These are phyloP conservation scores for Lagorchestes hirsutus DNA, from an alignment of 2,797 vertebrate species.

Conservation along the genomic window DNA sequence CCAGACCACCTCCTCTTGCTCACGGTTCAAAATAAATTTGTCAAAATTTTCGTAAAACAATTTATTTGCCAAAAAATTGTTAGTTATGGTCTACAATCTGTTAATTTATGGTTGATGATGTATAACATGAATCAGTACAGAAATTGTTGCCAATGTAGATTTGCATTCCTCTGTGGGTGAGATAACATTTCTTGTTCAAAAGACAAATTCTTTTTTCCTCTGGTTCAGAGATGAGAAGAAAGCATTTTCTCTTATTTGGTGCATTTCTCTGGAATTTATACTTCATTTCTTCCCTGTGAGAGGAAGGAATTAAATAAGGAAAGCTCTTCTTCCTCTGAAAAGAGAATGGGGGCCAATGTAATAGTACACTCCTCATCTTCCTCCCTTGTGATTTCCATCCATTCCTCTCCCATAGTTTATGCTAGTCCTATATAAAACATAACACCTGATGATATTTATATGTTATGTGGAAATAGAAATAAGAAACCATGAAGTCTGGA, in stretches of 20 bases:
- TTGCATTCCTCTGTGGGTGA: slow-evolving; percentile 21
- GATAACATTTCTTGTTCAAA: not conserved
- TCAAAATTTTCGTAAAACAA: slow-evolving; percentile 59
- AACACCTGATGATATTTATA: not conserved
- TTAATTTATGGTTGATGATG: slow-evolving; percentile 82
- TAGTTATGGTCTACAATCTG: slow-evolving; percentile 82
- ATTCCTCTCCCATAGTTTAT: not conserved
- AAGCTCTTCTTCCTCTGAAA: not conserved
- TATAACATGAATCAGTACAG: slow-evolving; percentile 74
- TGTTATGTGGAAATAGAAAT: not conserved
- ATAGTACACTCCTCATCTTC: not conserved
- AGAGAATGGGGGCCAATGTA: not conserved
- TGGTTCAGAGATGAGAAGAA: not conserved
- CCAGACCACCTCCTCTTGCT: not conserved
- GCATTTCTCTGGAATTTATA: not conserved
- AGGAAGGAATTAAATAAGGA: not conserved
- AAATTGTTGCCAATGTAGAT: slow-evolving; percentile 77
- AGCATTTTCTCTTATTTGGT: not conserved
- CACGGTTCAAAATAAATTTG: slow-evolving; percentile 74
- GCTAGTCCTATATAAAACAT: not conserved
- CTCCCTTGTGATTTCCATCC: not conserved
- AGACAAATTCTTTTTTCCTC: not conserved
- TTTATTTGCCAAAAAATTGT: slow-evolving; percentile 77
- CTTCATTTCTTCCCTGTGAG: not conserved
- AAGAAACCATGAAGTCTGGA: not conserved